These are phyloP conservation scores for Xiphophorus birchmanni DNA, from an alignment of 2,797 vertebrate species.

Conservation along the genomic window DNA sequence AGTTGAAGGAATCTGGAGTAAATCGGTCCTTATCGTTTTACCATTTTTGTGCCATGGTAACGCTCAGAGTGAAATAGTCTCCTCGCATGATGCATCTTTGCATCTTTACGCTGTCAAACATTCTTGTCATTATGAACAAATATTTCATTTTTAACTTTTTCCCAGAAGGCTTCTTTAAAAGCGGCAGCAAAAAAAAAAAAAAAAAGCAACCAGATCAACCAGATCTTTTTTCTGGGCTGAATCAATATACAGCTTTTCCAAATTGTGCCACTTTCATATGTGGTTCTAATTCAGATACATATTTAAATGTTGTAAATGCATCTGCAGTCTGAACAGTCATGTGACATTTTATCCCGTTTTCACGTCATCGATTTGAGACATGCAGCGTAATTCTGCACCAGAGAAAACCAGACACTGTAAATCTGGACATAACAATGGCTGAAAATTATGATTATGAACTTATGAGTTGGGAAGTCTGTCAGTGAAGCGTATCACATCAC, in stretches of 20 bases:
- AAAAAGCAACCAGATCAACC: neutral
- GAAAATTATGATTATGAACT: no score
- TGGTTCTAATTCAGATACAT: no score
- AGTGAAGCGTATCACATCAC: no score
- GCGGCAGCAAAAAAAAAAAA: neutral
- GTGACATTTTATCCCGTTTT: no score
- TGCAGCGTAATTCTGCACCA: no score
- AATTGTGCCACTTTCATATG: no score
- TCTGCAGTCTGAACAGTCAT: no score
- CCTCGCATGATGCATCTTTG: neutral
- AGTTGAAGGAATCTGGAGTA: neutral
- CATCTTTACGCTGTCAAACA: neutral
- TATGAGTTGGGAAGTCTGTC: no score
- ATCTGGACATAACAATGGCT: no score
- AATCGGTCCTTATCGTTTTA: neutral
- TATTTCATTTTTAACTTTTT: neutral
- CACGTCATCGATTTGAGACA: no score
- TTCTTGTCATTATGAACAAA: neutral
- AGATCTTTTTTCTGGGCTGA: neutral
- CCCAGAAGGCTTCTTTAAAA: neutral
- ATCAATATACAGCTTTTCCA: neutral
- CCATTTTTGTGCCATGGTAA: neutral
- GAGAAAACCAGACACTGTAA: no score
- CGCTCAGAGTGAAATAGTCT: neutral
- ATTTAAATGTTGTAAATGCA: no score